Percentiles rank a stretch among this genome's conserved stretches.
Evolutionary conservation across 2,113 vertebrate species (phyloP).

Genomic region (Stigmatopora argus): DNA sequence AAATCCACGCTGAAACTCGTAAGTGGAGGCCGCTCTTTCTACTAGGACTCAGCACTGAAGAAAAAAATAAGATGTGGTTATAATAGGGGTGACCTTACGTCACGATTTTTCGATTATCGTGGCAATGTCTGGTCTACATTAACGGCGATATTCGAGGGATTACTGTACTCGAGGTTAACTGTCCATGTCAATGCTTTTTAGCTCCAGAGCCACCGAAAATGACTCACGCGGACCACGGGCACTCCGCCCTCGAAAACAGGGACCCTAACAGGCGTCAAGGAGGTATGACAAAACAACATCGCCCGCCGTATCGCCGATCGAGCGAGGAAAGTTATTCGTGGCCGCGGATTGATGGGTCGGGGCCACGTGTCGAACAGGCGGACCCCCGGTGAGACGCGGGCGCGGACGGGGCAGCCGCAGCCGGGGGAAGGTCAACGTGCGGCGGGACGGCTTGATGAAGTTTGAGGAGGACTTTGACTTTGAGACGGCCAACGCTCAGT

Average conservation of each 20-base stretch:
- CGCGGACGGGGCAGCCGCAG: slow-evolving; percentile 85
- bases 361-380: slow-evolving; percentile 48
- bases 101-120: too few species aligned
- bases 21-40: too few species aligned
- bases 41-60: too few species aligned
- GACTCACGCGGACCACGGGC: slow-evolving; percentile 78
- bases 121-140: too few species aligned
- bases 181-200: slow-evolving; percentile 25
- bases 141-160: too few species aligned
- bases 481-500: slow-evolving; percentile 95
- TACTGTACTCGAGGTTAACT: too few species aligned
- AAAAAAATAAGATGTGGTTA: too few species aligned
- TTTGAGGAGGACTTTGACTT: slow-evolving; percentile 99
- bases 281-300: slow-evolving; percentile 62
- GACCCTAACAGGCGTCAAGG: slow-evolving; percentile 74
- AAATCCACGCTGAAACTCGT: too few species aligned
- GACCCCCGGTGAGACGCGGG: slow-evolving; percentile 75
- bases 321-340: too few species aligned
- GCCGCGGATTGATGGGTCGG: not conserved
- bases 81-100: too few species aligned
- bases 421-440: slow-evolving; percentile 81
- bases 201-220: slow-evolving; percentile 80
- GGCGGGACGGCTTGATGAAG: slow-evolving; percentile 90
- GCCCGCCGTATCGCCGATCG: too few species aligned
- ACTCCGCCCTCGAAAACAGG: slow-evolving; percentile 78